Conservation (phyloP, 2,888 invertebrate species). For the Cosmia trapezina region DNA sequence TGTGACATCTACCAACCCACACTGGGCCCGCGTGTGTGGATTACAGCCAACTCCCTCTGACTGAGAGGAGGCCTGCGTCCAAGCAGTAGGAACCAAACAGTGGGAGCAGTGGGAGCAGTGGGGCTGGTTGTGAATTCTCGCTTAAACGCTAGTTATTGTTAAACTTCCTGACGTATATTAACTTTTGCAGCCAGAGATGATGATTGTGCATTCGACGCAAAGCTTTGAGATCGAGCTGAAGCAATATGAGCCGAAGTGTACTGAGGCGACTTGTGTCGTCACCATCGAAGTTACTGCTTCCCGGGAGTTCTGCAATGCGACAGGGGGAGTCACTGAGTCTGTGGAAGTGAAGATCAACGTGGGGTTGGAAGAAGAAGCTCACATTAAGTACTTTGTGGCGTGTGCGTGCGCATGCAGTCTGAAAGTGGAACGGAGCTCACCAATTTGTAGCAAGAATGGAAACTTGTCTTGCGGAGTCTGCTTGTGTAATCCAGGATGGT, state of each 20-base stretch:
- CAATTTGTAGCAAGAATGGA: constrained; percentile 85
- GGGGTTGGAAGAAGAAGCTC: constrained; percentile 68
- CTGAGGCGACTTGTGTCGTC: constrained; percentile 62
- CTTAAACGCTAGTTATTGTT: constrained; percentile 26
- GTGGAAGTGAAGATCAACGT: constrained; percentile 71
- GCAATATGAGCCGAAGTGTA: constrained; percentile 54
- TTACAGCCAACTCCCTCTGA: too few relatives aligned
- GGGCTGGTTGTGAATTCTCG: too few relatives aligned
- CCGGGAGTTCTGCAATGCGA: constrained; percentile 73
- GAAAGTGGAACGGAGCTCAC: constrained; percentile 78
- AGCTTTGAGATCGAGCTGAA: constrained; percentile 60
- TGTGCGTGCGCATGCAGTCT: constrained; percentile 81
- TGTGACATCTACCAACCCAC: too few relatives aligned
- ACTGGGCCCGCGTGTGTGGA: too few relatives aligned
- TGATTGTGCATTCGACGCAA: constrained; percentile 70
- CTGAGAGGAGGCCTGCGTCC: too few relatives aligned
- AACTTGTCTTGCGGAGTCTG: constrained; percentile 92
- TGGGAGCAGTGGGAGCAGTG: too few relatives aligned
- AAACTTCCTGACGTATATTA: constrained; percentile 17
- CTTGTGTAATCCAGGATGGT: constrained; percentile 81
- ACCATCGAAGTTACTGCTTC: constrained; percentile 65
- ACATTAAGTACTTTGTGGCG: constrained; percentile 77
- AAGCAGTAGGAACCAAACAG: too few relatives aligned
- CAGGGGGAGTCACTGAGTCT: constrained; percentile 65
- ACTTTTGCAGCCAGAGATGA: constrained; percentile 45